Percentiles rank a stretch among this genome's conserved stretches.
phyloP scores from a whole-genome alignment of 2,888 invertebrate genomes.

The Oxyteleia sp. region DNA sequence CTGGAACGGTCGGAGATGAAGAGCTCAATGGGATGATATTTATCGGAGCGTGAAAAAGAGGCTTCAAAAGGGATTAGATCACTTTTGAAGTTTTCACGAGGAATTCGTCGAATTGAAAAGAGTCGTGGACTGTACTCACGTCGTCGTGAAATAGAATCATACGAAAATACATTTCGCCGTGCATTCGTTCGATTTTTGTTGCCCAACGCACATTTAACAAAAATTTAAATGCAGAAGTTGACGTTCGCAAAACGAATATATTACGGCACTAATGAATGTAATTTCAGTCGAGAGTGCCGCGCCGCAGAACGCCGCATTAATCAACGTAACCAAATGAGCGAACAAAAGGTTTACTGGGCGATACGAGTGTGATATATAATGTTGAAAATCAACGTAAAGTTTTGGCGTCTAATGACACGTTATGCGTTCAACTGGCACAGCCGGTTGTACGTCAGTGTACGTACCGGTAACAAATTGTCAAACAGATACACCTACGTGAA shows the following conservation, averaged over 20 bases:
- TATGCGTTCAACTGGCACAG: no score
- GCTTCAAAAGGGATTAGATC: slow-evolving; percentile 70
- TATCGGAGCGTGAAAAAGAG: slow-evolving; percentile 71
- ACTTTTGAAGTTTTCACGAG: slow-evolving; percentile 63
- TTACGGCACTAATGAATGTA: not conserved
- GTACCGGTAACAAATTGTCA: slow-evolving; percentile 60
- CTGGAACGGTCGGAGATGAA: slow-evolving; percentile 57
- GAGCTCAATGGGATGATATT: slow-evolving; percentile 63
- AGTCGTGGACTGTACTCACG: slow-evolving; percentile 21
- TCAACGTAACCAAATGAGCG: no score
- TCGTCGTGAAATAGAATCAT: slow-evolving; percentile 20
- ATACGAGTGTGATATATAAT: not conserved
- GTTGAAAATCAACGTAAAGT: slow-evolving; percentile 21
- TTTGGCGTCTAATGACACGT: slow-evolving; percentile 71
- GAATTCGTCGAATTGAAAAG: slow-evolving; percentile 58
- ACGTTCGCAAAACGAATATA: not conserved
- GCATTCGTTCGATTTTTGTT: not conserved
- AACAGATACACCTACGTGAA: slow-evolving; percentile 51
- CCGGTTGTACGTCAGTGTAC: slow-evolving; percentile 29
- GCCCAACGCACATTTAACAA: no score
- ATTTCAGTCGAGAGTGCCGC: no score
- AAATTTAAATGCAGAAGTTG: no score
- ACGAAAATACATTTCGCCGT: not conserved
- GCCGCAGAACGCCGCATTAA: no score
- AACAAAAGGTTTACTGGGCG: not conserved